Evolutionary conservation across 2,888 invertebrate species (phyloP).

Genomic region (Crocallis elinguaria): DNA sequence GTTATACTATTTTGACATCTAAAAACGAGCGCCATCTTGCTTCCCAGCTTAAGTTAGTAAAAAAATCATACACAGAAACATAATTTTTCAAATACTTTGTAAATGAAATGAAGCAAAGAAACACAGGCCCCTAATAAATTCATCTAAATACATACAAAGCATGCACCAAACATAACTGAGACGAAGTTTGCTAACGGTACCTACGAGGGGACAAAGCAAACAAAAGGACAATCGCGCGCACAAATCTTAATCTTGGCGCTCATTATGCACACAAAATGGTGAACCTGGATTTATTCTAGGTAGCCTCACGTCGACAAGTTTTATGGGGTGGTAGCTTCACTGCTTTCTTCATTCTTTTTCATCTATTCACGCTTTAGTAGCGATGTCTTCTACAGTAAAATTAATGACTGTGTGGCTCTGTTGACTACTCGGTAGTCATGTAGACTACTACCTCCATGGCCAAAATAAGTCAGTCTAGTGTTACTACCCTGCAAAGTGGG

Average conservation of each 20-base stretch:
- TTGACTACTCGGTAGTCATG: too few species aligned
- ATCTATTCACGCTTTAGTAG: not conserved
- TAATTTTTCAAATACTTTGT: slow-evolving; percentile 1
- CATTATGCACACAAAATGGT: slow-evolving; percentile 76
- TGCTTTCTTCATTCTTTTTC: slow-evolving; percentile 5
- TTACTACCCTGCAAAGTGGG: too few species aligned
- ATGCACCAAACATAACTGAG: not conserved
- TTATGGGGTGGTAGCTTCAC: slow-evolving; percentile 67
- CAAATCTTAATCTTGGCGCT: slow-evolving; percentile 84
- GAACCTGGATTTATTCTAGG: slow-evolving; percentile 83
- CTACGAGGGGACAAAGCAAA: slow-evolving; percentile 77
- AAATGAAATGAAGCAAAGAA: not conserved
- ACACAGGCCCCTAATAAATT: slow-evolving; percentile 11
- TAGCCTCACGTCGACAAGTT: slow-evolving; percentile 55
- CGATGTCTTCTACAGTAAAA: too few species aligned
- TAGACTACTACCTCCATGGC: too few species aligned
- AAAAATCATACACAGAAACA: too few species aligned
- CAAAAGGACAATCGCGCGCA: slow-evolving; percentile 76
- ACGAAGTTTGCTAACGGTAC: slow-evolving; percentile 45
- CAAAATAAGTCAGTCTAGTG: too few species aligned
- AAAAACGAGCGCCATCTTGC: too few species aligned
- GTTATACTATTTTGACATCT: too few species aligned
- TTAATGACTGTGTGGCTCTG: too few species aligned
- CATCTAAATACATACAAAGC: slow-evolving; percentile 16
- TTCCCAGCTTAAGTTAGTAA: too few species aligned